These are phyloP conservation scores for Pseudoatta argentina DNA, from an alignment of 1,140 invertebrate species.

Conservation along the genomic window DNA sequence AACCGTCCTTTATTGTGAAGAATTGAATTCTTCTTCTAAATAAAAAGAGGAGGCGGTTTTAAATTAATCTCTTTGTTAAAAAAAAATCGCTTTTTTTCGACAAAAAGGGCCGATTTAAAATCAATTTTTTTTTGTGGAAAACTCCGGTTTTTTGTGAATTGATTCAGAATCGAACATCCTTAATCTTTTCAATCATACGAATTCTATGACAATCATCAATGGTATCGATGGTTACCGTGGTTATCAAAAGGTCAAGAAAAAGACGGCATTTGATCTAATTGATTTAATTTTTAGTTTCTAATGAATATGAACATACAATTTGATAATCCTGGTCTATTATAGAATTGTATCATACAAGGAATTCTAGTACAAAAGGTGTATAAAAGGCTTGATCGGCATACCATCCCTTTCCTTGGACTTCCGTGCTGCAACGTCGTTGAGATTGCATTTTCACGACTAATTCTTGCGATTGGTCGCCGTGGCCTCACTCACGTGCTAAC, in stretches of 20 bases:
- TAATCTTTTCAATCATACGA: background rate
- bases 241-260: background rate
- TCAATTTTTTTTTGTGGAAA: no score
- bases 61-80: no score
- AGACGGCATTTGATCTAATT: background rate
- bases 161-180: no score
- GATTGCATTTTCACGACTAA: slow-evolving; percentile 70
- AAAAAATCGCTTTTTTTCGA: no score
- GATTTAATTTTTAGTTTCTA: background rate
- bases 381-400: slow-evolving; percentile 33
- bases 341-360: background rate
- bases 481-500: slow-evolving; percentile 44
- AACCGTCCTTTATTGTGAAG: no score
- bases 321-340: background rate
- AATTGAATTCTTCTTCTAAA: no score
- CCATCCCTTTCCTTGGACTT: slow-evolving; percentile 69
- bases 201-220: background rate
- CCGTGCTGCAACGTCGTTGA: slow-evolving; percentile 78
- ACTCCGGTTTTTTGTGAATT: no score
- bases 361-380: background rate
- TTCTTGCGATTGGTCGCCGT: slow-evolving; percentile 57
- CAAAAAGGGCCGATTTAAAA: no score
- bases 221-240: background rate
- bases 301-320: background rate
- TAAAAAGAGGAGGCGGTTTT: no score